phyloP scores from a whole-genome alignment of 2,888 invertebrate genomes.

The Drosophila kanekoi region DNA sequence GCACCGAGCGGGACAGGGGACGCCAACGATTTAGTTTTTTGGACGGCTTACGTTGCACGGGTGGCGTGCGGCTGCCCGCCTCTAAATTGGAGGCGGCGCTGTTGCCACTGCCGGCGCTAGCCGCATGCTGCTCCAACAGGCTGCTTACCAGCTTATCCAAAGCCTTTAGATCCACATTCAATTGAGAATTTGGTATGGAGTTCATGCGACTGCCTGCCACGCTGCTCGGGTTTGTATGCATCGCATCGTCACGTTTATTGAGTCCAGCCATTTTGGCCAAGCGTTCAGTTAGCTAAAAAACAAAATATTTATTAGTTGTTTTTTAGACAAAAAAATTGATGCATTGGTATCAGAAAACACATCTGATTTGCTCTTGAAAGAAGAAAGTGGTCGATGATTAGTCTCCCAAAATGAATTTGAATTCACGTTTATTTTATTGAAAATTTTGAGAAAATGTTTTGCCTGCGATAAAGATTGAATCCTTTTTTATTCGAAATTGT shows the following conservation, averaged over 20 bases:
- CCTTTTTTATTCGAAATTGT: too few relatives aligned
- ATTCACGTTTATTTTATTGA: too few relatives aligned
- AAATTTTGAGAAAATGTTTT: too few relatives aligned
- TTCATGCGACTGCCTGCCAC: conserved; percentile 77
- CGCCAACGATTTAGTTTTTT: conserved; percentile 84
- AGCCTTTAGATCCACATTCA: conserved; percentile 87
- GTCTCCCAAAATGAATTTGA: too few relatives aligned
- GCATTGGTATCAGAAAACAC: too few relatives aligned
- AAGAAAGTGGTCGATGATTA: too few relatives aligned
- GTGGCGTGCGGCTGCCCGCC: conserved; percentile 58
- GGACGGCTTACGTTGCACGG: conserved; percentile 65
- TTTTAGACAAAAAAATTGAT: too few relatives aligned
- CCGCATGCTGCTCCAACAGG: conserved; percentile 86
- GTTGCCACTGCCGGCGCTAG: conserved; percentile 29
- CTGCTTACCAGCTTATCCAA: conserved; percentile 88
- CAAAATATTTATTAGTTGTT: too few relatives aligned
- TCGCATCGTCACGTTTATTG: conserved; percentile 62
- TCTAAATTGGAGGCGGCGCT: conserved; percentile 27
- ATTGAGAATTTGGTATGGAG: conserved; percentile 84
- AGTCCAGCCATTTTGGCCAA: conserved; percentile 83
- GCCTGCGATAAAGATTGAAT: too few relatives aligned
- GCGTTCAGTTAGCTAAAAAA: conserved; percentile 81
- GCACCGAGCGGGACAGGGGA: conserved; percentile 84
- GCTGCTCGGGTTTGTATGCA: conserved; percentile 51
- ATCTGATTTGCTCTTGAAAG: too few relatives aligned